Percentiles rank a stretch among this genome's conserved stretches.
Evolutionary conservation across 1,140 invertebrate species (phyloP).

Genomic region (Macrocentrus cingulum): DNA sequence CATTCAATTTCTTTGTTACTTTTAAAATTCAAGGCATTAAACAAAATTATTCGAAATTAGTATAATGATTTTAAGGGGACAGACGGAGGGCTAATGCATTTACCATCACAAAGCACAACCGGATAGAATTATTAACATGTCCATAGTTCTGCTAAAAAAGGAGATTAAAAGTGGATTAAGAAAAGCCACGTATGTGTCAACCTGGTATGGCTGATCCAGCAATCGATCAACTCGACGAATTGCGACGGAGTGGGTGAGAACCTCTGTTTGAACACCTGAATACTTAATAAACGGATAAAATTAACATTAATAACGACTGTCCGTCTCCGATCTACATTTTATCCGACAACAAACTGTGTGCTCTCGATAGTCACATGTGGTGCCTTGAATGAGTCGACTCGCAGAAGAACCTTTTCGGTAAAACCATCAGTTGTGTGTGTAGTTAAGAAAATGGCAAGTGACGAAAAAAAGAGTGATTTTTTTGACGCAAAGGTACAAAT

Average conservation of each 20-base stretch:
- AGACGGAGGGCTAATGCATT: background rate
- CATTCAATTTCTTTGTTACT: too few species aligned
- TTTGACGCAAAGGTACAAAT: conserved; percentile 36
- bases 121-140: background rate
- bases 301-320: conserved; percentile 60
- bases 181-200: background rate
- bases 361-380: conserved; percentile 46
- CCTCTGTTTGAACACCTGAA: conserved; percentile 58
- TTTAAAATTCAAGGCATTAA: too few species aligned
- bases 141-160: background rate
- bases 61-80: too few species aligned
- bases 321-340: conserved; percentile 55
- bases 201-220: conserved; percentile 19
- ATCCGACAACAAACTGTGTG: conserved; percentile 47
- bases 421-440: too few species aligned
- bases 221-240: conserved; percentile 21
- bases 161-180: conserved; percentile 1
- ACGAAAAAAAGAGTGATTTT: conserved; percentile 35
- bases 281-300: conserved; percentile 61
- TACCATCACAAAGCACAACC: background rate
- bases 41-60: too few species aligned
- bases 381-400: conserved; percentile 32
- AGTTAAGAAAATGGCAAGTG: conserved; percentile 31
- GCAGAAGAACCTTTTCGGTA: too few species aligned
- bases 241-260: conserved; percentile 40